These are phyloP conservation scores for human (Homo sapiens) DNA, from an alignment of 2,113 vertebrate genomes.

Conservation along the genomic window DNA sequence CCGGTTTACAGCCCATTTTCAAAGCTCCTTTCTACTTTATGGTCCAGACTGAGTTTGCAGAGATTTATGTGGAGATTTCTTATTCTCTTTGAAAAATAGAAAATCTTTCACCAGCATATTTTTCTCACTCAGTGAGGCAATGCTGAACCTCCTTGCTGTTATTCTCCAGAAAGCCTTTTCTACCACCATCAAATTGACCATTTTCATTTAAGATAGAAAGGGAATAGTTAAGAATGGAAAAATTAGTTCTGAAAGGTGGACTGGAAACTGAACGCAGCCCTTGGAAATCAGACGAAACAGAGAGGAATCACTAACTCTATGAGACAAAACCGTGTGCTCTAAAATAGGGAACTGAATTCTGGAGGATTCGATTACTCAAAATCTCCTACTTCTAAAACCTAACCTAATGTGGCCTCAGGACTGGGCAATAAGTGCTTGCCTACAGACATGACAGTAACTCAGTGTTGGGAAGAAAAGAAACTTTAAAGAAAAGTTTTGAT, in stretches of 20 bases:
- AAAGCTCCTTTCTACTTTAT: neutral
- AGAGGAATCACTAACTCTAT: neutral
- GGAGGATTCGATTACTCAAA: constrained; percentile 15
- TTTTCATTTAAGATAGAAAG: constrained; percentile 28
- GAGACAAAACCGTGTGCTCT: neutral
- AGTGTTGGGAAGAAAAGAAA: neutral
- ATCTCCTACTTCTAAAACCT: neutral
- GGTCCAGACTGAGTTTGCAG: neutral
- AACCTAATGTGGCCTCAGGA: neutral
- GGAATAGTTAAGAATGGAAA: neutral
- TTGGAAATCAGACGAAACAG: neutral
- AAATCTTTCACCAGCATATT: constrained; percentile 3
- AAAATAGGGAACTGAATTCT: neutral
- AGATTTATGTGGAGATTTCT: constrained; percentile 18
- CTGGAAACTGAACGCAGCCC: neutral
- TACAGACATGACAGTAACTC: neutral
- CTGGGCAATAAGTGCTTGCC: neutral
- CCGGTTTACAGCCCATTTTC: neutral
- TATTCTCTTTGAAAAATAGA: constrained; percentile 36
- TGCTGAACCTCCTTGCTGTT: neutral
- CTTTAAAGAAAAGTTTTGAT: neutral
- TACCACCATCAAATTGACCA: neutral
- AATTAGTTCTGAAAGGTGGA: neutral
- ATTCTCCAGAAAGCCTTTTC: neutral
- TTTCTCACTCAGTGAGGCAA: neutral